These are phyloP conservation scores for Morinoia aosen DNA, from an alignment of 2,888 invertebrate genomes.

Conservation along the genomic window DNA sequence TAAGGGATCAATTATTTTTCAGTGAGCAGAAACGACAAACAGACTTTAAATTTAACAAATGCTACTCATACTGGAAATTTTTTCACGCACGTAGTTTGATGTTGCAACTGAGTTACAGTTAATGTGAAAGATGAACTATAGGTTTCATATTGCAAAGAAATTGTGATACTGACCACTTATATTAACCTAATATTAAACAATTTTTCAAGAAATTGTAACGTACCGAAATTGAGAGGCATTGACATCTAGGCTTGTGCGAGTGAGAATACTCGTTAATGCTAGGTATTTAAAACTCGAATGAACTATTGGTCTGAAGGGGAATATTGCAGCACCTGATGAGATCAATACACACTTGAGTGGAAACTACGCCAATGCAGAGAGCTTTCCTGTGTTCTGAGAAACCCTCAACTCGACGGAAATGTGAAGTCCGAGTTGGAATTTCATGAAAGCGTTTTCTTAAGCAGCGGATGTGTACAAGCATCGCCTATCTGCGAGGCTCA, in stretches of 20 bases:
- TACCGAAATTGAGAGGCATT: not conserved
- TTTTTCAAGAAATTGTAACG: not conserved
- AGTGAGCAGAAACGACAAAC: not conserved
- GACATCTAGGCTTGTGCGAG: not conserved
- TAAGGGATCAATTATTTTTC: no score
- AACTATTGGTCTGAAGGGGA: not conserved
- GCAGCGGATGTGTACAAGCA: not conserved
- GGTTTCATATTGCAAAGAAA: no score
- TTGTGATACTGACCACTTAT: no score
- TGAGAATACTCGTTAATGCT: not conserved
- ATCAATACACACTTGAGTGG: not conserved
- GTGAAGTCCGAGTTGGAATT: not conserved
- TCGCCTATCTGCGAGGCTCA: not conserved
- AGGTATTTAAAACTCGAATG: not conserved
- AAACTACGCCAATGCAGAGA: not conserved
- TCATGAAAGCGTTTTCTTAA: not conserved
- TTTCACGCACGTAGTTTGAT: no score
- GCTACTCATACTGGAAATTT: not conserved
- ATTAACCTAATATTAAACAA: no score
- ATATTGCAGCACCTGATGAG: not conserved
- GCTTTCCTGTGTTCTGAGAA: slow-evolving; percentile 3
- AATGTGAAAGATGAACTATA: not conserved
- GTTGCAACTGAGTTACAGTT: not conserved
- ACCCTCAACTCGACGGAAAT: not conserved
- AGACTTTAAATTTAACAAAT: not conserved